Conservation (phyloP, 2,888 invertebrate genomes). For the Synanthedon tipuliformis region DNA sequence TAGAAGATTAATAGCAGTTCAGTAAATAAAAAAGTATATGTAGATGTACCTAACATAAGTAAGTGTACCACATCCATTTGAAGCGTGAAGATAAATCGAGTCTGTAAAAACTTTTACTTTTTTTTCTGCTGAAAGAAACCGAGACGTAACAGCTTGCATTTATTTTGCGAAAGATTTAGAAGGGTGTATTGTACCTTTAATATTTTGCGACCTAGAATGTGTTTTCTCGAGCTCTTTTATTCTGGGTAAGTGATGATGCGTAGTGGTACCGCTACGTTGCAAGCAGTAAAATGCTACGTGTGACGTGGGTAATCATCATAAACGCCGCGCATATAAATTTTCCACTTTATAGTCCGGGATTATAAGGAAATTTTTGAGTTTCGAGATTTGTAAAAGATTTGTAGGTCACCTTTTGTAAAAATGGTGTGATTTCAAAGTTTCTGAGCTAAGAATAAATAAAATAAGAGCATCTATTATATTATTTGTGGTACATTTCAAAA, state of each 20-base stretch:
- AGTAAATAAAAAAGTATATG: conserved; percentile 14
- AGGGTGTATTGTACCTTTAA: conserved; percentile 11
- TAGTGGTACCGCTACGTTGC: conserved; percentile 4
- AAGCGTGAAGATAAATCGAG: conserved; percentile 36
- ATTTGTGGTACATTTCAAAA: too few relatives aligned
- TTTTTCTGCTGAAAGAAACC: conserved; percentile 14
- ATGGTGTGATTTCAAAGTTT: too few relatives aligned
- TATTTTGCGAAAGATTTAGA: conserved; percentile 37
- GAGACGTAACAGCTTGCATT: conserved; percentile 39
- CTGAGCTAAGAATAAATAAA: too few relatives aligned
- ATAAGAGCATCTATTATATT: too few relatives aligned
- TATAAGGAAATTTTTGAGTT: not conserved
- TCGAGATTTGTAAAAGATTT: not conserved
- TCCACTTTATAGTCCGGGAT: not conserved
- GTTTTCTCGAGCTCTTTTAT: conserved; percentile 7
- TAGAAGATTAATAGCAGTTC: conserved; percentile 13
- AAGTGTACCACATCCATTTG: conserved; percentile 17
- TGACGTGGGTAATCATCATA: conserved; percentile 4
- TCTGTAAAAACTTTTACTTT: conserved; percentile 37
- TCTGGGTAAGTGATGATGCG: conserved; percentile 7
- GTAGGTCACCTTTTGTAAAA: too few relatives aligned
- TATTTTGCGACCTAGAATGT: conserved; percentile 7
- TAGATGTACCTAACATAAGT: not conserved
- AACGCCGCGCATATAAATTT: not conserved
- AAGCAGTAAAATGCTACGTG: conserved; percentile 4